Base-by-base conservation (phyloP, 2,797 vertebrate species). In the Galaxias olidus region DNA sequence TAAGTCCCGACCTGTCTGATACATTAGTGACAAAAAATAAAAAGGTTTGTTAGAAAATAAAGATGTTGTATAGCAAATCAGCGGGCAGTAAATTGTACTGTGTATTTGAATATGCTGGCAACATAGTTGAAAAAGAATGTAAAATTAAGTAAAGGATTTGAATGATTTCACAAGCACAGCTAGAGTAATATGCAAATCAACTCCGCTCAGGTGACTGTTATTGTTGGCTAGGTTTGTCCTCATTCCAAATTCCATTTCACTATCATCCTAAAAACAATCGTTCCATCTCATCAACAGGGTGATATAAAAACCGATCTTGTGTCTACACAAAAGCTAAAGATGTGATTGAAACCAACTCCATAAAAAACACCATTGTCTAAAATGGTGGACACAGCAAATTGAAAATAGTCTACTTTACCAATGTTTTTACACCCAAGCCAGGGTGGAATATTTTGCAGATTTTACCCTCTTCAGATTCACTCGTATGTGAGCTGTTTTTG, bases 161-260 rank as follows among this genome's bases (percentile, higher is more conserved):
- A 73, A 47, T n/a, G 57, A 66, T 59, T 59, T 46, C 41, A 13
- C 47, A 43, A 61, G 17, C 14, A 44, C 18, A 7, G 63, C 48
- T 14, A 20, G 49, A 48, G 19, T 57, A 65, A 61, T 51, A 56
- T 44, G 40, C 13, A 65, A 68, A 65, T 63, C 43, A 17, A 11
- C 45, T 20, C 53, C 4, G 13, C 43, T 50, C 30, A 6, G 58
- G 19, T 42, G 8, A 20, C 40, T 52, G 53, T 10, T n/a, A 14
- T 2, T 4, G n/a, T 57, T 9, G 18, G 40, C 56, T 17, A 10
- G 40, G 9, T 19, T 52, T 46, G 48, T 18, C 8, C n/a, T n/a
- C n/a, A n/a, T n/a, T n/a, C n/a, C n/a, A n/a, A n/a, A n/a, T n/a
- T n/a, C n/a, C n/a, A n/a, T n/a, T n/a, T n/a, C n/a, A n/a, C n/a